These are phyloP conservation scores for Orchesella flavescens DNA, from an alignment of 2,888 invertebrate genomes.

Conservation along the genomic window DNA sequence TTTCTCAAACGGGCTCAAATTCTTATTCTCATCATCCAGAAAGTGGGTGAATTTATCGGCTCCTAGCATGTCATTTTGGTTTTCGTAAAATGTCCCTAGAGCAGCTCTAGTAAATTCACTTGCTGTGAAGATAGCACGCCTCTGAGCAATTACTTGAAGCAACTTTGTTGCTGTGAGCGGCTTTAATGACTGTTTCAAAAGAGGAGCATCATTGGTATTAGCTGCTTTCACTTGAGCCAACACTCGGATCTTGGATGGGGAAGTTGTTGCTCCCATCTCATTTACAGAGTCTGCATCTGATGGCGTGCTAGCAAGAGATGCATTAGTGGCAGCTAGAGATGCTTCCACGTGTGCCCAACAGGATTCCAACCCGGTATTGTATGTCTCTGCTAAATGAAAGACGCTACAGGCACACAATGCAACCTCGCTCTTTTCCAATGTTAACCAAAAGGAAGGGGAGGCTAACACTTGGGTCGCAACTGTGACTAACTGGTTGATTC, in stretches of 20 bases:
- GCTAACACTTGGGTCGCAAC: conserved; percentile 62
- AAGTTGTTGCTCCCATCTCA: conserved; percentile 42
- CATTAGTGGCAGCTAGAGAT: conserved; percentile 53
- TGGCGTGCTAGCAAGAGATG: conserved; percentile 52
- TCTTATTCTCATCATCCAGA: conserved; percentile 63
- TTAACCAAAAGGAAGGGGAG: conserved; percentile 60
- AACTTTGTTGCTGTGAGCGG: conserved; percentile 83
- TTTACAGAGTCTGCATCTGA: conserved; percentile 56
- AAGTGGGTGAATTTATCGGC: conserved; percentile 61
- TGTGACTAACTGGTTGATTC: conserved; percentile 63
- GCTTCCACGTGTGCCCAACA: conserved; percentile 64
- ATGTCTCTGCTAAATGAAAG: conserved; percentile 69
- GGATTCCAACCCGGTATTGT: conserved; percentile 69
- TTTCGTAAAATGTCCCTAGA: conserved; percentile 58
- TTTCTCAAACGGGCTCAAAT: conserved; percentile 60
- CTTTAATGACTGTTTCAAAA: conserved; percentile 81
- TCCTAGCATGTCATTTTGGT: conserved; percentile 20
- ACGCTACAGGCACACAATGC: conserved; percentile 51
- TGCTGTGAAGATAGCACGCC: conserved; percentile 63
- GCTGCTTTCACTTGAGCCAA: conserved; percentile 69
- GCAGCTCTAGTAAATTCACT: conserved; percentile 51
- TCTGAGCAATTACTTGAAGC: conserved; percentile 76
- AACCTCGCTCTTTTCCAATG: conserved; percentile 42
- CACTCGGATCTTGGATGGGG: conserved; percentile 59
- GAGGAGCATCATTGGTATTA: conserved; percentile 77